Base-by-base conservation (phyloP, 2,113 vertebrate genomes). In the Lipotes vexillifer region DNA sequence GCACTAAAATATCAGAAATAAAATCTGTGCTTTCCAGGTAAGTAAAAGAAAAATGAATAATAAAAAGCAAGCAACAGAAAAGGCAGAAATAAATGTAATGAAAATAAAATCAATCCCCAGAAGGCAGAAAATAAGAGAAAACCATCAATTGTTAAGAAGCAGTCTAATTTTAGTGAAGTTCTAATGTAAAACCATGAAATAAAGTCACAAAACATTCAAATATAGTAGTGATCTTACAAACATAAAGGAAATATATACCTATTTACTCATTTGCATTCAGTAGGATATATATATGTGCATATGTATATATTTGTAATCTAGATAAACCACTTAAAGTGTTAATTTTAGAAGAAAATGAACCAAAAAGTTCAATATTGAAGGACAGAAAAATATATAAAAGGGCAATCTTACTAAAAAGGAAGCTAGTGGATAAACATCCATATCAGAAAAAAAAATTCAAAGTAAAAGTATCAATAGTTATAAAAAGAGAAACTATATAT, bases 1-100 rank as follows among this genome's bases (percentile, higher is more conserved):
- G 46, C 36, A 94, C 31, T 88, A 69, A 97, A 92, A 92, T 12
- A 94, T n/a, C 20, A 84, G n/a, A 46, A 89, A 61, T 65, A 68
- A 97, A 80, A 95, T 66, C 38, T 92, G 71, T 59, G 10, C 15
- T 84, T 90, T 74, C 41, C 44, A 49, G 69, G 90, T 14, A 89
- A 92, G 38, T 65, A 83, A 95, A 95, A 83, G 21, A 29, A 88
- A 96, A 97, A 88, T 46, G 49, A 81, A 83, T 80, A 95, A 87
- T 81, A 94, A 85, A 94, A 90, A 49, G 20, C 41, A 86, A 75
- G 95, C 80, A 63, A 97, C 90, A 27, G 36, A 57, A 92, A 97
- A 97, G 38, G 3, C 10, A 93, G 38, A 44, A 90, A 82, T 23
- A 97, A 90, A 72, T 55, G 29, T 66, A 90, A 84, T 90, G 57